Conservation (phyloP, 2,888 invertebrate species). For the Neocrepidodera transversa region DNA sequence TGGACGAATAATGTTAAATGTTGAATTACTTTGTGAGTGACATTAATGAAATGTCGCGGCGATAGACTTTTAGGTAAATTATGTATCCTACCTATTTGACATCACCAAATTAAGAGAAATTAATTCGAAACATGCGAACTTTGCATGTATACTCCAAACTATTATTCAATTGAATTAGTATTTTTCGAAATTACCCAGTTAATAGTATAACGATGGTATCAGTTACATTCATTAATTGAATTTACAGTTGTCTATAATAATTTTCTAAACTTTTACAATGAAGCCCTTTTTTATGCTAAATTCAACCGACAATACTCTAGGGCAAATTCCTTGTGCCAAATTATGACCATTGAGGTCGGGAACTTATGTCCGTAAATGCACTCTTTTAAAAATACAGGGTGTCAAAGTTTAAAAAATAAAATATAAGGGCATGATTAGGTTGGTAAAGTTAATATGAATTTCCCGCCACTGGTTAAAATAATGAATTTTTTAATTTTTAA, state of each 20-base stretch:
- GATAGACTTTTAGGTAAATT: conserved; percentile 8
- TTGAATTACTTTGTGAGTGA: conserved; percentile 1
- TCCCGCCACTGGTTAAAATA: too few relatives aligned
- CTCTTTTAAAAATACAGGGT: too few relatives aligned
- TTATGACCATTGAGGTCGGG: too few relatives aligned
- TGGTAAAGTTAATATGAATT: too few relatives aligned
- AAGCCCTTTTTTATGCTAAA: too few relatives aligned
- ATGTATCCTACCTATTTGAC: conserved; percentile 12
- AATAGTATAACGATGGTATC: background rate
- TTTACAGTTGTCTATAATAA: background rate
- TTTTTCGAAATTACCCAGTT: conserved; percentile 19
- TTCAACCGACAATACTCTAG: too few relatives aligned
- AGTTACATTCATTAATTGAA: background rate
- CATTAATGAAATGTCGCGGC: background rate
- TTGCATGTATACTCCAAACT: conserved; percentile 20
- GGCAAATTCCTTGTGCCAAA: too few relatives aligned
- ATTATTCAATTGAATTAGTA: conserved; percentile 36
- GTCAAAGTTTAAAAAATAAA: too few relatives aligned
- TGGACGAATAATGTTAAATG: background rate
- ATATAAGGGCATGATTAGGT: too few relatives aligned
- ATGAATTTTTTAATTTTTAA: too few relatives aligned
- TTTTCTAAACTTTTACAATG: too few relatives aligned
- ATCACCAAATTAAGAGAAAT: conserved; percentile 28
- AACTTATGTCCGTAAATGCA: too few relatives aligned
- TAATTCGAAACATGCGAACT: conserved; percentile 27